Evolutionary conservation across 2,888 invertebrate species (phyloP), one percentile per base, ranked within the genome.

Genomic region (Thereva unica): DNA sequence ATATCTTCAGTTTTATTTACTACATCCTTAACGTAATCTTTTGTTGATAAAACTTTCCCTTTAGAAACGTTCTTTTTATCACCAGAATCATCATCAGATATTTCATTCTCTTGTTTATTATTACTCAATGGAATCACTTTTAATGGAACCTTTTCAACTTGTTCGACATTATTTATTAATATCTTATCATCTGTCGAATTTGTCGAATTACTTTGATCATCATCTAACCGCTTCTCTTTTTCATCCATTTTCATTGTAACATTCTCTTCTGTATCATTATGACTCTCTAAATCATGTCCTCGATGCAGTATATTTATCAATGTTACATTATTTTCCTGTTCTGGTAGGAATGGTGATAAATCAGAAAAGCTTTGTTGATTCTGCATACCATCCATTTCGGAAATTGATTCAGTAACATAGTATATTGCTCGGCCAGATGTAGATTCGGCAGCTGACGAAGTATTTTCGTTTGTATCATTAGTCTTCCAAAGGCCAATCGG

Each of bases 251-350:
- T 67, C 4, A 41, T 42, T 2, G 44, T 42, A 34, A 45, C 12
- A 34, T 37, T 68, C 34, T 69, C 67, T 4, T 68, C 68, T n/a
- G 67, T 69, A 9, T 68, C 68, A 47, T 69, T 69, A n/a, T 67
- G 59, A 1, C 80, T 80, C 70, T 83, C 83, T 59, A 84, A 73
- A 70, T 84, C 83, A 72, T 83, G 83, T 2, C 83, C 85, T 72
- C 84, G 83, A 77, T 85, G 84, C n/a, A 86, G 77, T 73, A 84
- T 86, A 73, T 85, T 84, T 1, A 86, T 83, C 41, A 86, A 80
- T 9, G 83, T 83, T 72, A 85, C 86, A 73, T 87, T 84, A 70
- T 84, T 87, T 76, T 87, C 87, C 12, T 85, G 82, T 74, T 88
- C 88, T 5, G 88, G 87, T 72, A 89, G 78, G 74, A 88, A 88